Evolutionary conservation across 92 coral and sea anemone species (phyloP).

Genomic region (Phymanthus crucifer): DNA sequence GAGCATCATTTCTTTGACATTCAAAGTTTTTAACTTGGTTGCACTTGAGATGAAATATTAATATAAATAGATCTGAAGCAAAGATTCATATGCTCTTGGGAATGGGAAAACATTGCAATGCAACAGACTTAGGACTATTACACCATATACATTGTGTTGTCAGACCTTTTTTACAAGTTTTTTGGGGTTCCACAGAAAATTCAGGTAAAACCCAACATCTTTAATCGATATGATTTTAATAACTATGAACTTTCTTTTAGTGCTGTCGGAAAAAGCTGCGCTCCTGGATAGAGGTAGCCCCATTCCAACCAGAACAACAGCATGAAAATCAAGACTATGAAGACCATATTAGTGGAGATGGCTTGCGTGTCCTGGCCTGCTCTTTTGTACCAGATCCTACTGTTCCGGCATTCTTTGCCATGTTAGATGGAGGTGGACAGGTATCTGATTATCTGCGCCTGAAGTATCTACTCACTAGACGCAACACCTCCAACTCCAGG

Average conservation of each 20-base stretch:
- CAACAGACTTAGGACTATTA: too few species aligned
- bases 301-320: constrained; percentile 95
- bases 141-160: too few species aligned
- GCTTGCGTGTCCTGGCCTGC: constrained; percentile 89
- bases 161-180: too few species aligned
- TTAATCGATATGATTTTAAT: too few species aligned
- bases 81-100: too few species aligned
- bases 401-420: constrained; percentile 87
- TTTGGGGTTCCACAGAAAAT: too few species aligned
- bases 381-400: constrained; percentile 68
- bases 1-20: too few species aligned
- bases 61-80: too few species aligned
- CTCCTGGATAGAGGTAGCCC: constrained; percentile 90
- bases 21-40: too few species aligned
- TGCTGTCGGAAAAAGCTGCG: constrained; percentile 71
- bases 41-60: too few species aligned
- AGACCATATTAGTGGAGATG: constrained; percentile 69
- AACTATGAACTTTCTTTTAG: constrained; percentile 31
- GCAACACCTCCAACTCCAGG: constrained; percentile 67
- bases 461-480: constrained; percentile 71
- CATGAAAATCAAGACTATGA: constrained; percentile 82
- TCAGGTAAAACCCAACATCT: too few species aligned
- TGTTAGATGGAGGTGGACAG: constrained; percentile 94
- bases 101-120: too few species aligned
- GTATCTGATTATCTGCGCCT: constrained; percentile 87